These are phyloP conservation scores for Labrus mixtus DNA, from an alignment of 2,113 vertebrate genomes.

Conservation along the genomic window DNA sequence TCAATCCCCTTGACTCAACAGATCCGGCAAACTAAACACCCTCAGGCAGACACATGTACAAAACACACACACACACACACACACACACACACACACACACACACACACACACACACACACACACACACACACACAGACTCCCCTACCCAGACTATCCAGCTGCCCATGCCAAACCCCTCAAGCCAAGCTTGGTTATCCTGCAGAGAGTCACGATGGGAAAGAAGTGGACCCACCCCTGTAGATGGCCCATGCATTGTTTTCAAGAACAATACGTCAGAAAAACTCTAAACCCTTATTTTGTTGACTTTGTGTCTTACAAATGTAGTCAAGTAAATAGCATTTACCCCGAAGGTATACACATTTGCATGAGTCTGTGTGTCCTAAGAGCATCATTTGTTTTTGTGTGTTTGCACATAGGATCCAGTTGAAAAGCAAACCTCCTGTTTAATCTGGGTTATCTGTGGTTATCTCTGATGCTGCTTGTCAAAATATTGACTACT, in stretches of 20 bases:
- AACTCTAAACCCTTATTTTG: background rate
- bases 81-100: slow-evolving; percentile 38
- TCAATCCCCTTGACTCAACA: slow-evolving; percentile 72
- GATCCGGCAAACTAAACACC: slow-evolving; percentile 61
- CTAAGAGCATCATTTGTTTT: background rate
- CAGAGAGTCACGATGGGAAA: slow-evolving; percentile 19
- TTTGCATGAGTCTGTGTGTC: slow-evolving; percentile 1
- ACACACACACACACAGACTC: slow-evolving; percentile 1
- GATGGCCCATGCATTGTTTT: slow-evolving; percentile 22
- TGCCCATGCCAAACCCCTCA: slow-evolving; percentile 43
- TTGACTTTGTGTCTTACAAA: background rate
- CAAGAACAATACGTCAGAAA: background rate
- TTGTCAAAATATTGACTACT: slow-evolving; percentile 68
- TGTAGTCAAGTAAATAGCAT: background rate
- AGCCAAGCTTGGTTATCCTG: slow-evolving; percentile 24
- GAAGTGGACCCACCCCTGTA: slow-evolving; percentile 32
- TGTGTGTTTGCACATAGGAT: slow-evolving; percentile 34
- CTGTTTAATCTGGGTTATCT: slow-evolving; percentile 61
- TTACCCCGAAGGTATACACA: background rate
- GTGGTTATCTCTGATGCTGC: slow-evolving; percentile 46
- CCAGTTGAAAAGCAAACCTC: slow-evolving; percentile 46
- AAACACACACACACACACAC: slow-evolving; percentile 8
- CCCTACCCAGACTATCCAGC: slow-evolving; percentile 36
- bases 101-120: slow-evolving; percentile 14
- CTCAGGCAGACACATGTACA: slow-evolving; percentile 31